phyloP scores from a whole-genome alignment of 2,888 invertebrate genomes.

The Argyresthia goedartella region DNA sequence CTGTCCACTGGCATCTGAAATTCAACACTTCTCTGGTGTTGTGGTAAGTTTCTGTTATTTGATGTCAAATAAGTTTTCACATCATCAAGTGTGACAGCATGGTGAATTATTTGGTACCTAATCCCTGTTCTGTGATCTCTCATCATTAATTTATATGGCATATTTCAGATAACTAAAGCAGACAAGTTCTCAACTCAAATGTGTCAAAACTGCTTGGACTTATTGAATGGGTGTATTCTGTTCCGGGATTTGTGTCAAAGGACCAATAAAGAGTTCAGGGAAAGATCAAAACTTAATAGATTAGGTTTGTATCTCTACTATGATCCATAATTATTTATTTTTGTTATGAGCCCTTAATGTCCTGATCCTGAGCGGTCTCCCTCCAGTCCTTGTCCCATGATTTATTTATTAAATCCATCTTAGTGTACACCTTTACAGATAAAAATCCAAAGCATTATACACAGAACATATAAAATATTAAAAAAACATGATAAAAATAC shows the following conservation, averaged over 20 bases:
- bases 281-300: not conserved
- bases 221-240: constrained; percentile 52
- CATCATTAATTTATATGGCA: constrained; percentile 3
- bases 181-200: constrained; percentile 43
- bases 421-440: too few species aligned
- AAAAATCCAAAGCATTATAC: too few species aligned
- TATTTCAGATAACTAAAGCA: constrained; percentile 33
- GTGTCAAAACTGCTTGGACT: constrained; percentile 47
- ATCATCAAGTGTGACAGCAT: too few species aligned
- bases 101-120: not conserved
- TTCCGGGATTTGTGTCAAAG: constrained; percentile 52
- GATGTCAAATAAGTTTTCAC: not conserved
- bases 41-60: constrained; percentile 33
- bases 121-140: not conserved
- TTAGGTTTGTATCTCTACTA: not conserved
- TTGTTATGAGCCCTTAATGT: too few species aligned
- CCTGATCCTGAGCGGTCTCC: too few species aligned
- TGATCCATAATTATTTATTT: too few species aligned
- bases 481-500: too few species aligned
- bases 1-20: constrained; percentile 47
- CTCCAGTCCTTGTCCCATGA: too few species aligned
- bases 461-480: too few species aligned
- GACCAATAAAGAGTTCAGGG: constrained; percentile 31
- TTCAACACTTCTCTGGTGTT: constrained; percentile 46
- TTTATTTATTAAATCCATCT: too few species aligned